Evolutionary conservation across 2,888 invertebrate genomes (phyloP).

Genomic region (Torymus texanus): DNA sequence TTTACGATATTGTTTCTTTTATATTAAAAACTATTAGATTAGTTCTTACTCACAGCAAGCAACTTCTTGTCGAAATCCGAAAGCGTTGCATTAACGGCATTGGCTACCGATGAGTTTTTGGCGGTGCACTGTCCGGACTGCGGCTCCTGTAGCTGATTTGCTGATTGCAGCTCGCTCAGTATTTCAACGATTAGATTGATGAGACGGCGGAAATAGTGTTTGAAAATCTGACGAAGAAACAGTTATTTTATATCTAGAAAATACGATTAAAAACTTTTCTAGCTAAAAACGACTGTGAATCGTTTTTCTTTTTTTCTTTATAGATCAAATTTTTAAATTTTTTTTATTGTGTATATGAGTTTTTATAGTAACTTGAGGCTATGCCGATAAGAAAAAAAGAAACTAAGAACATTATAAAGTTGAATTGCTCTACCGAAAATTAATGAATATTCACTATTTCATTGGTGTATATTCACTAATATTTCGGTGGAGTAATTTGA

Average conservation of each 20-base stretch:
- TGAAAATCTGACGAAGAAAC: slow-evolving; percentile 57
- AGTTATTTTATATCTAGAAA: not conserved
- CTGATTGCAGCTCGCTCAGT: slow-evolving; percentile 64
- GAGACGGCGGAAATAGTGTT: slow-evolving; percentile 66
- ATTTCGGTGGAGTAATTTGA: no score
- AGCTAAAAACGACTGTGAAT: no score
- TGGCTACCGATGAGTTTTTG: slow-evolving; percentile 28
- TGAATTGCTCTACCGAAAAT: no score
- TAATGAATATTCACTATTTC: no score
- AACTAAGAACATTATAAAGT: no score
- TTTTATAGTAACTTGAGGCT: no score
- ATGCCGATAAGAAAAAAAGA: no score
- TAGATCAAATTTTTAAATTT: no score
- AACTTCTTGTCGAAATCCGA: slow-evolving; percentile 65
- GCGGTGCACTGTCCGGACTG: slow-evolving; percentile 61
- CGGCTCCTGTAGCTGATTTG: slow-evolving; percentile 62
- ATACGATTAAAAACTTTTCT: no score
- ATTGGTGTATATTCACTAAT: no score
- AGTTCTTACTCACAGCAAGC: slow-evolving; percentile 60
- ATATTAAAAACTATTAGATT: not conserved
- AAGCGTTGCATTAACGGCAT: slow-evolving; percentile 53
- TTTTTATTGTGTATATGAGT: no score
- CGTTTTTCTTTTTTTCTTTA: no score
- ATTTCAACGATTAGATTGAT: slow-evolving; percentile 63
- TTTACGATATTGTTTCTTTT: not conserved